Percentiles rank a stretch among this genome's conserved stretches.
Evolutionary conservation across 2,113 vertebrate genomes (phyloP).

Genomic region (Cephalophus harveyi): DNA sequence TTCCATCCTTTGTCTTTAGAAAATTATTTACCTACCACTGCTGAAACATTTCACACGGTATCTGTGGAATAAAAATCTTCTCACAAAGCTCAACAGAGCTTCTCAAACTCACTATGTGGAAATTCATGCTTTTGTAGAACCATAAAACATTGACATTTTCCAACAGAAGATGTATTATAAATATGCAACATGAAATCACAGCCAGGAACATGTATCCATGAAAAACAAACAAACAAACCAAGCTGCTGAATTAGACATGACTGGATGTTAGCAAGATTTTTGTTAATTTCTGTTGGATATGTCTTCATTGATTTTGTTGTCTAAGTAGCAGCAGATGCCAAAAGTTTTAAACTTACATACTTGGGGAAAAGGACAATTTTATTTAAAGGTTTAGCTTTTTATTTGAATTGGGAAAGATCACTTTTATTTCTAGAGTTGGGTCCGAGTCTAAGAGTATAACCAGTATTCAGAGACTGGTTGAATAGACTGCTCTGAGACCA

Average conservation of each 20-base stretch:
- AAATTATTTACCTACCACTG: background rate
- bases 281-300: background rate
- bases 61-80: background rate
- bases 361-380: background rate
- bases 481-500: background rate
- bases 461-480: background rate
- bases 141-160: background rate
- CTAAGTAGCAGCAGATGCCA: constrained; percentile 37
- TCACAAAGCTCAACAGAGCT: background rate
- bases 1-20: background rate
- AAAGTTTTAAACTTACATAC: background rate
- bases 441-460: background rate
- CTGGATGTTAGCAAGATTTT: constrained; percentile 27
- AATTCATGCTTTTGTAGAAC: constrained; percentile 22
- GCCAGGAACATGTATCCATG: constrained; percentile 22
- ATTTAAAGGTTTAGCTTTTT: background rate
- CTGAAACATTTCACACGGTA: background rate
- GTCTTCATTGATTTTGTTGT: constrained; percentile 19
- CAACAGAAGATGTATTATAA: constrained; percentile 39
- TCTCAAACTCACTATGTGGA: background rate
- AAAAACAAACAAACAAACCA: constrained; percentile 58
- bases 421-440: background rate
- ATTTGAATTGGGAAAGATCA: background rate
- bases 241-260: constrained; percentile 24
- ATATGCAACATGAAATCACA: constrained; percentile 42